These are phyloP conservation scores for Oligia fasciuncula DNA, from an alignment of 2,888 invertebrate genomes.

Conservation along the genomic window DNA sequence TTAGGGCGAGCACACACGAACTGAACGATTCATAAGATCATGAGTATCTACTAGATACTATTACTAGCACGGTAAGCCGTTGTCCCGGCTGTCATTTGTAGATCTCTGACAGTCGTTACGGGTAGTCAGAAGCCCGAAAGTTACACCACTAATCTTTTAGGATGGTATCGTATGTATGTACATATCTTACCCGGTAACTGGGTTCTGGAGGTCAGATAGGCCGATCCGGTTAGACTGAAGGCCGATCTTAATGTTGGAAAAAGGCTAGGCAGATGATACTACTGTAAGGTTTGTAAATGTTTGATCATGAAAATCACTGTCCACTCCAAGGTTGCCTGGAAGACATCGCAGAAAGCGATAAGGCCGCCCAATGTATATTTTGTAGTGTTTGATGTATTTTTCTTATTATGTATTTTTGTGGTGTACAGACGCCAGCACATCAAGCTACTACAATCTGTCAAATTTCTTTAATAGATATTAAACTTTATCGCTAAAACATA, in stretches of 20 bases:
- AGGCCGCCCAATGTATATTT: no score
- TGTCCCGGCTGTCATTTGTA: background rate
- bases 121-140: background rate
- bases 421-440: no score
- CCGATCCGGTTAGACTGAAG: background rate
- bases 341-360: no score
- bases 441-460: no score
- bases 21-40: slow-evolving; percentile 6
- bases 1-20: slow-evolving; percentile 48
- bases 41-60: background rate
- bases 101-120: background rate
- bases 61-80: background rate
- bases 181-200: background rate
- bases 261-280: no score
- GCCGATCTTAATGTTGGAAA: no score
- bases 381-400: no score
- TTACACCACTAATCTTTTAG: background rate
- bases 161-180: background rate
- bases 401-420: no score
- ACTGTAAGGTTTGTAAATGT: background rate
- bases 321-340: no score
- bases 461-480: no score
- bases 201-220: background rate
- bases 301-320: background rate
- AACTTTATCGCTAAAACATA: no score